Base-by-base conservation (phyloP, 2,888 invertebrate genomes). In the Reticulitermes lucifugus region DNA sequence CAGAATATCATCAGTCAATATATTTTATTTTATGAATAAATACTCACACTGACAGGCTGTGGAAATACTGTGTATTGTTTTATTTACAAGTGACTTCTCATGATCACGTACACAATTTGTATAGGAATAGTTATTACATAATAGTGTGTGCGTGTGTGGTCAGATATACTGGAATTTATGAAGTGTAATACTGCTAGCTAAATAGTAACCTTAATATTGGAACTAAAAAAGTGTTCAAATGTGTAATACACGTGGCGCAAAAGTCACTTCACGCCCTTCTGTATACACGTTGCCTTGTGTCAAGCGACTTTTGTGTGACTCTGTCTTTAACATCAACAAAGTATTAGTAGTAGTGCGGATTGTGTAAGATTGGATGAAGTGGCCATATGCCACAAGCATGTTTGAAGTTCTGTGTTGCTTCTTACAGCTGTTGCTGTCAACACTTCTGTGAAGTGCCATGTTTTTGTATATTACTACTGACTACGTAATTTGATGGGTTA, bases 371-470 rank as follows among this genome's bases (percentile, higher is more conserved):
- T 65, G 65, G 65, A n/a, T 65, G 65, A 25, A n/a, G 25, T 65
- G 25, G 25, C n/a, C 65, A 65, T 12, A 55, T 65, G 25, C 25
- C n/a, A 25, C 25, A 65, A n/a, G 7, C 65, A 65, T 65, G 25
- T n/a, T 65, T n/a, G 9, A 25, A 65, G n/a, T 65, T 65, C 65
- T n/a, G 25, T 65, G 65, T n/a, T 65, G n/a, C 25, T 65, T 6
- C 65, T 65, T 25, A 6, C 9, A 65, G 25, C 65, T 65, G n/a
- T 65, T 55, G 5, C 25, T 25, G 6, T 65, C 65, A 65, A 65
- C 65, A 65, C 65, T 65, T 65, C 65, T 25, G 25, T 65, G 65
- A 65, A 65, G 65, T 65, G 65, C 12, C 65, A 25, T 65, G n/a
- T 25, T 25, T 55, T 65, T 65, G 6, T 65, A 25, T 65, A 25